A percentile compares a stretch with the other conserved stretches of the same genome.
These are phyloP conservation scores for Apus apus DNA, from an alignment of 2,113 vertebrate species.

Conservation along the genomic window DNA sequence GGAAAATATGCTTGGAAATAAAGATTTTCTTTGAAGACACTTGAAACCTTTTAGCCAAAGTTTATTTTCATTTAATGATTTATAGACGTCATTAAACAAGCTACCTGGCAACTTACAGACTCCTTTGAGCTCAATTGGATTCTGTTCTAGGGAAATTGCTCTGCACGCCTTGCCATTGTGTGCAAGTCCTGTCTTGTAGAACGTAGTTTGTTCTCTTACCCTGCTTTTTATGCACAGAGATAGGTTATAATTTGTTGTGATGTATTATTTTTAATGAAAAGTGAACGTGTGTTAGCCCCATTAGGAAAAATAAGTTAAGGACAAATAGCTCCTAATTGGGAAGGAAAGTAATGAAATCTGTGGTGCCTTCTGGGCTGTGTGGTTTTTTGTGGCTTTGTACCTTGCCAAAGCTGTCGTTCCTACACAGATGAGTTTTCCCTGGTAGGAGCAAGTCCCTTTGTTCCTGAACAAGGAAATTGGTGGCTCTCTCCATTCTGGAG, in stretches of 20 bases:
- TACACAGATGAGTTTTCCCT: not conserved
- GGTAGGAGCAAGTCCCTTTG: not conserved
- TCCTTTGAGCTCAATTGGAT: not conserved
- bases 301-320: not conserved
- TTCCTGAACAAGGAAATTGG: not conserved
- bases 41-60: not conserved
- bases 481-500: not conserved
- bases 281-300: not conserved
- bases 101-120: slow-evolving; percentile 12
- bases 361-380: not conserved
- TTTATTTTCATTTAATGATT: not conserved
- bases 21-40: not conserved
- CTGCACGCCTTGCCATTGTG: not conserved
- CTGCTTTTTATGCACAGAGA: not conserved
- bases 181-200: not conserved
- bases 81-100: not conserved
- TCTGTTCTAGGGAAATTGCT: not conserved
- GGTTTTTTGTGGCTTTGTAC: not conserved
- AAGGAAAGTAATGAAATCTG: not conserved
- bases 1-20: not conserved
- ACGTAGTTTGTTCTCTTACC: not conserved
- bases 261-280: not conserved
- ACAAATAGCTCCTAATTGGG: not conserved
- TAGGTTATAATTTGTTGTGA: not conserved
- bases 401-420: not conserved